Base-by-base conservation (phyloP, 2,888 invertebrate species). In the Netelia virgata region DNA sequence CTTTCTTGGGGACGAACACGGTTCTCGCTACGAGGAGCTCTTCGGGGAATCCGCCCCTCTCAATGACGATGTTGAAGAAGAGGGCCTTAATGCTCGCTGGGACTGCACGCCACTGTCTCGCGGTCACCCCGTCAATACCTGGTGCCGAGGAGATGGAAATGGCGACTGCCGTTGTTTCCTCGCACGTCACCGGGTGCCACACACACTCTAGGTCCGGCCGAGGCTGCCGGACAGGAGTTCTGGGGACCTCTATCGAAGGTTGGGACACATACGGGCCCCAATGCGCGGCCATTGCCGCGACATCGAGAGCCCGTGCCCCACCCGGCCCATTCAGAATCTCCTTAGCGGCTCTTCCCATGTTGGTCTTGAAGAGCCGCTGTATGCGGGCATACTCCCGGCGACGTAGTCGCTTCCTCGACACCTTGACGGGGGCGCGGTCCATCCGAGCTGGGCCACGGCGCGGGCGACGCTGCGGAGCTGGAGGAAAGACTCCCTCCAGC, bases 351-450 rank as follows among this genome's bases (percentile, higher is more conserved):
- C 76, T 59, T 28, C 80, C 68, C 57, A 83, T 75, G n/a, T 57
- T 47, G 0, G 14, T 50, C 50, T 79, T 59, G 47, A 83, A 87
- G 1, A 86, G 53, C 3, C 74, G 90, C 72, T 87, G 86, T 5
- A 83, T 70, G 43, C 83, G 76, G 16, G 84, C 83, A 57, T 94
- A 85, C 41, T 75, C 75, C 53, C 41, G 95, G 95, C 94, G 95
- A 95, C 95, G 94, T 95, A 95, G 95, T 95, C 95, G 94, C 95
- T 95, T 95, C 95, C 95, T 95, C 95, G 94, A 95, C 95, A 95
- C 94, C 95, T 95, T 95, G 95, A 95, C 95, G 95, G 95, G 95
- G 95, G 95, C 95, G 95, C 95, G 95, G 95, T 95, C 95, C 95
- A 36, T 36, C 36, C 5, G 95, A 94, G 95, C 95, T 95, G 95